phyloP scores from a whole-genome alignment of 2,888 invertebrate genomes.

The Trilocha varians region DNA sequence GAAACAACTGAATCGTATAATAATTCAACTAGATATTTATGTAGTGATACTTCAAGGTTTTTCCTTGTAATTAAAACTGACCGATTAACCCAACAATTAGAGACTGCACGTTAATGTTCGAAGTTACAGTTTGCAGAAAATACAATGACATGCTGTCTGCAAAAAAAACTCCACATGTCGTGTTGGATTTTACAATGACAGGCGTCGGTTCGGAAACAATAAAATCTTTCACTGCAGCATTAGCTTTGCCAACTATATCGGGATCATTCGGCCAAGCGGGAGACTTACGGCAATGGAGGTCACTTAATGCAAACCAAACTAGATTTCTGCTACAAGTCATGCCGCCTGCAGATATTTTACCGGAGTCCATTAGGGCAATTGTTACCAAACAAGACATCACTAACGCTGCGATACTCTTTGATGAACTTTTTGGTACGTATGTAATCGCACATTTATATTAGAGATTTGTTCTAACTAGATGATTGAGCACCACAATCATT shows the following conservation, averaged over 20 bases:
- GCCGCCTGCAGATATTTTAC: constrained; percentile 89
- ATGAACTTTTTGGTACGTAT: constrained; percentile 83
- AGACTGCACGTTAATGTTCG: neutral
- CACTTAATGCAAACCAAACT: constrained; percentile 78
- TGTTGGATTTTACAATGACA: constrained; percentile 87
- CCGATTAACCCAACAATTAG: constrained; percentile 8
- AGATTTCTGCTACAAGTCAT: constrained; percentile 86
- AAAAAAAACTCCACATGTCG: constrained; percentile 81
- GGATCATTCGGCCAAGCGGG: constrained; percentile 90
- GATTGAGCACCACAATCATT: too few species aligned
- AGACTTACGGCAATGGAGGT: constrained; percentile 87
- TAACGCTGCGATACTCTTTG: constrained; percentile 93
- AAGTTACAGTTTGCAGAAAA: constrained; percentile 77
- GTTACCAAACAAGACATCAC: constrained; percentile 88
- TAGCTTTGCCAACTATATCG: constrained; percentile 87
- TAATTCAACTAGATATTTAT: neutral
- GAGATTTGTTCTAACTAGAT: too few species aligned
- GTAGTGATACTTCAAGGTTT: constrained; percentile 5
- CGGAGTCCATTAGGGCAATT: constrained; percentile 86
- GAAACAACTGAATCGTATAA: too few species aligned
- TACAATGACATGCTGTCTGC: constrained; percentile 78
- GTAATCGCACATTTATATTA: neutral
- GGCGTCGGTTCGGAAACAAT: constrained; percentile 88
- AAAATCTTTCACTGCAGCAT: constrained; percentile 85
- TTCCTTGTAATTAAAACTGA: constrained; percentile 5